A percentile compares a stretch with the other conserved stretches of the same genome.
Conservation (phyloP, 2,888 invertebrate genomes). For the Rhimphoctona megacephalus region DNA sequence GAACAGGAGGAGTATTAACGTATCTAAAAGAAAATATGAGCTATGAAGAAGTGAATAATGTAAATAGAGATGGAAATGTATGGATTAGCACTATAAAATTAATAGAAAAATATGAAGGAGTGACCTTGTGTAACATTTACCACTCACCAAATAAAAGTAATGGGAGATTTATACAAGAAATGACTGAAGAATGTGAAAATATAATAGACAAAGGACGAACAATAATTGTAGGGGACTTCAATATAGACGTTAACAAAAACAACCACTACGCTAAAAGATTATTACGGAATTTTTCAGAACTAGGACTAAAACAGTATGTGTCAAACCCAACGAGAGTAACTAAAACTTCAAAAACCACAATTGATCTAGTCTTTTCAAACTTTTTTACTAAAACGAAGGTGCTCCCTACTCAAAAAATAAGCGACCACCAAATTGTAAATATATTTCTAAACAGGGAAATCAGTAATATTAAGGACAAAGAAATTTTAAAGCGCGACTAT, state of each 20-base stretch:
- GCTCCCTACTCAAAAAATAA: constrained; percentile 46
- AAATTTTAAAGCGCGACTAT: constrained; percentile 31
- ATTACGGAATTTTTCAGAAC: constrained; percentile 3
- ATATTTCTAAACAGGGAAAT: not conserved
- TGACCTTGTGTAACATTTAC: constrained; percentile 18
- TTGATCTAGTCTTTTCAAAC: constrained; percentile 55
- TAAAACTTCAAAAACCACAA: constrained; percentile 16
- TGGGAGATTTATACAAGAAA: constrained; percentile 39
- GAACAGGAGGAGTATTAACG: constrained; percentile 35
- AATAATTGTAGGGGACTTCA: constrained; percentile 50
- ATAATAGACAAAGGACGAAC: not conserved
- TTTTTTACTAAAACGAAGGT: constrained; percentile 42
- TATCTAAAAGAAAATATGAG: constrained; percentile 21
- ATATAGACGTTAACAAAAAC: constrained; percentile 32
- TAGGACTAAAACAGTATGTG: constrained; percentile 54
- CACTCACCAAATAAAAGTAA: constrained; percentile 30
- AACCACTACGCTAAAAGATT: constrained; percentile 28
- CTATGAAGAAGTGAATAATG: not conserved
- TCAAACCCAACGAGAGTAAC: constrained; percentile 39
- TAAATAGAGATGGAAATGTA: not conserved
- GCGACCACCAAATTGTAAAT: constrained; percentile 46
- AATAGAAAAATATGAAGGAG: constrained; percentile 3
- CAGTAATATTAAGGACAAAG: not conserved
- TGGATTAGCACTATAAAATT: constrained; percentile 46
- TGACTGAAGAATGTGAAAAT: constrained; percentile 24